phyloP scores from a whole-genome alignment of 1,140 invertebrate species.

The Zaprionus capensis region DNA sequence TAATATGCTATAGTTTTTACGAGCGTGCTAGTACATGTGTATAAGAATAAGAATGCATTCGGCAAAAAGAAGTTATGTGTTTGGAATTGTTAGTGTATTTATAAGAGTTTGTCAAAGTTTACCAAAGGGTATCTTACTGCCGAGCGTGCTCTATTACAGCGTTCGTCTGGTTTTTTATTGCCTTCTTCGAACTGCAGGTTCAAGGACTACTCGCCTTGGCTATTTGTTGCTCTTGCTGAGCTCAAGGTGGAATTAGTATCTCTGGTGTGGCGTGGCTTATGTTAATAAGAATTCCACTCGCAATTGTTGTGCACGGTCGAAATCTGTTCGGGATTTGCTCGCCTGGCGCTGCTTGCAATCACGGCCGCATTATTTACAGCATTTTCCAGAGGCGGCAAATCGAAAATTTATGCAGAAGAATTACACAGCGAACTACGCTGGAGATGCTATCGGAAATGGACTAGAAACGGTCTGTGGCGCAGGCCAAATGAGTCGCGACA shows the following conservation, averaged over 20 bases:
- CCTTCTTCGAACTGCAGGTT: constrained; percentile 25
- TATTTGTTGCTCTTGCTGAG: constrained; percentile 16
- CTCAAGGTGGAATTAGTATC: constrained; percentile 57
- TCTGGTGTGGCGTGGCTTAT: constrained; percentile 55
- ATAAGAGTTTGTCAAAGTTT: too few species aligned
- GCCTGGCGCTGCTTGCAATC: constrained; percentile 9
- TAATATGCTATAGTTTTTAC: too few species aligned
- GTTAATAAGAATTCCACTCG: constrained; percentile 47
- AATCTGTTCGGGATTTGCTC: background rate
- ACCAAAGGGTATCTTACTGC: background rate
- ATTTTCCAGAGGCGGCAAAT: constrained; percentile 18
- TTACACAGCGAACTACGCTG: background rate
- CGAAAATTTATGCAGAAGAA: constrained; percentile 42
- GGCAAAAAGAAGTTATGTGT: too few species aligned
- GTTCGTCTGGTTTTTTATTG: constrained; percentile 11
- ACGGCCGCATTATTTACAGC: constrained; percentile 17
- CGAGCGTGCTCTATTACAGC: background rate
- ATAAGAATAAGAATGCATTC: too few species aligned
- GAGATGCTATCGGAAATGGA: constrained; percentile 6
- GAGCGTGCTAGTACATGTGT: rapidly evolving
- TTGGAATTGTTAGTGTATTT: too few species aligned
- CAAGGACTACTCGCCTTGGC: constrained; percentile 39
- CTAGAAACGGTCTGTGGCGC: constrained; percentile 7
- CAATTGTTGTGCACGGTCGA: constrained; percentile 5
- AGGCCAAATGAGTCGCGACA: constrained; percentile 15